Evolutionary conservation across 92 coral and sea anemone species (phyloP).

Genomic region (Palythoa caribaeorum): DNA sequence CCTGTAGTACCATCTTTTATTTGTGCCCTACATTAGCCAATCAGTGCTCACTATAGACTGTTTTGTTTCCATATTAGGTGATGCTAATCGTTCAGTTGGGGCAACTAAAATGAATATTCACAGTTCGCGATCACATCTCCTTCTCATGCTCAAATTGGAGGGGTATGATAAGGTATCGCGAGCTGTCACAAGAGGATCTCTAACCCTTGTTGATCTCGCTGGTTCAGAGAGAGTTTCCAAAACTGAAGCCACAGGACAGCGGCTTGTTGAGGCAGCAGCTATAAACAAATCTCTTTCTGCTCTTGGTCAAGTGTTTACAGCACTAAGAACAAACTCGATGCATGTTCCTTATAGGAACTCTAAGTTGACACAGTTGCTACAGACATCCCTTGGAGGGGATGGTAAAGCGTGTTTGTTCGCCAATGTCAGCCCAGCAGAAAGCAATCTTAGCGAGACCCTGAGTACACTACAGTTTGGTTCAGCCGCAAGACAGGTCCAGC

Average conservation of each 20-base stretch:
- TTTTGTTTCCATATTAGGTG: constrained; percentile 58
- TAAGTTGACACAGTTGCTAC: constrained; percentile 87
- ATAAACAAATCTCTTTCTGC: constrained; percentile 92
- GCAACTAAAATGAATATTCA: constrained; percentile 91
- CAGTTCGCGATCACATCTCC: constrained; percentile 92
- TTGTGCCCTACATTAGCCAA: too few species aligned
- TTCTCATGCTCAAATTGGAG: constrained; percentile 71
- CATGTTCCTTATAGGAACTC: constrained; percentile 94
- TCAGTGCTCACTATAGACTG: neutral
- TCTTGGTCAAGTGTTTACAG: constrained; percentile 88
- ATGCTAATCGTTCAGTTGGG: constrained; percentile 87
- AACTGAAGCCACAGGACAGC: constrained; percentile 92
- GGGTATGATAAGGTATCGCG: constrained; percentile 84
- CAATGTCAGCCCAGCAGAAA: constrained; percentile 83
- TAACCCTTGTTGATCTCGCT: constrained; percentile 89
- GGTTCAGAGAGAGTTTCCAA: constrained; percentile 93
- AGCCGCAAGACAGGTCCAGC: constrained; percentile 87
- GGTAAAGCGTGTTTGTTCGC: constrained; percentile 94
- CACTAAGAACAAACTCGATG: constrained; percentile 87
- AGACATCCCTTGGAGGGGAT: constrained; percentile 89
- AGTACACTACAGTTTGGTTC: constrained; percentile 91
- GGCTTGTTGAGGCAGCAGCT: constrained; percentile 94
- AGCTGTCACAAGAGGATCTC: constrained; percentile 82
- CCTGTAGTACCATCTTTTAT: too few species aligned
- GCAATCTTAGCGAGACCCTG: constrained; percentile 80